Conservation (phyloP, 2,113 vertebrate genomes). For the Ursus arctos region DNA sequence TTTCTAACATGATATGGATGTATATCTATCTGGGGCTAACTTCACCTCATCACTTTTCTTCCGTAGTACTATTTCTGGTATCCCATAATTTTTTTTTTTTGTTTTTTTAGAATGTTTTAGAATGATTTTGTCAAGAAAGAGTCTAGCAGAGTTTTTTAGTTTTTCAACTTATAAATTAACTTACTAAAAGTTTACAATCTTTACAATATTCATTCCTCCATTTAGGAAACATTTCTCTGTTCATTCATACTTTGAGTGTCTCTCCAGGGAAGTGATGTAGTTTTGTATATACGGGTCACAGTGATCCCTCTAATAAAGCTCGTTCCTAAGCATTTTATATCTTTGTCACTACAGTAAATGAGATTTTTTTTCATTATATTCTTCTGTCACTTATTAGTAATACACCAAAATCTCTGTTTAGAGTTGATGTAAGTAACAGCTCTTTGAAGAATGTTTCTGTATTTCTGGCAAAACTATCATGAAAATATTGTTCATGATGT, state of each 20-base stretch:
- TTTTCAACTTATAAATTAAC: conserved; percentile 30
- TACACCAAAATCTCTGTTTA: conserved; percentile 50
- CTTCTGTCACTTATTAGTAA: conserved; percentile 22
- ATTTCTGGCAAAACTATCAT: conserved; percentile 43
- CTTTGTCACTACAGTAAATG: conserved; percentile 20
- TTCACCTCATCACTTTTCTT: neutral
- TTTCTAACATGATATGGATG: neutral
- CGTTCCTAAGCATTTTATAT: neutral
- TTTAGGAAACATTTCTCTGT: conserved; percentile 4
- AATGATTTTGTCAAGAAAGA: conserved; percentile 4
- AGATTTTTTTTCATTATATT: conserved; percentile 43
- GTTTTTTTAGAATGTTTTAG: neutral
- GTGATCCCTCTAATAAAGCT: neutral
- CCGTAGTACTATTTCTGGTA: neutral
- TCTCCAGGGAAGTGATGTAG: neutral
- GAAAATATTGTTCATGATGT: conserved; percentile 31
- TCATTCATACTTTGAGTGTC: neutral
- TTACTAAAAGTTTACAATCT: conserved; percentile 7
- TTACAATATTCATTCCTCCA: neutral
- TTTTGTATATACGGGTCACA: conserved; percentile 41
- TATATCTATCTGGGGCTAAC: neutral
- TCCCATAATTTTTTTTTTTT: neutral
- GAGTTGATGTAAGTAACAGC: neutral
- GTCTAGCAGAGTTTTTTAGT: neutral
- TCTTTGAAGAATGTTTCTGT: conserved; percentile 52